Evolutionary conservation across 2,888 invertebrate species (phyloP).

Genomic region (Drosophila nr. fundita): DNA sequence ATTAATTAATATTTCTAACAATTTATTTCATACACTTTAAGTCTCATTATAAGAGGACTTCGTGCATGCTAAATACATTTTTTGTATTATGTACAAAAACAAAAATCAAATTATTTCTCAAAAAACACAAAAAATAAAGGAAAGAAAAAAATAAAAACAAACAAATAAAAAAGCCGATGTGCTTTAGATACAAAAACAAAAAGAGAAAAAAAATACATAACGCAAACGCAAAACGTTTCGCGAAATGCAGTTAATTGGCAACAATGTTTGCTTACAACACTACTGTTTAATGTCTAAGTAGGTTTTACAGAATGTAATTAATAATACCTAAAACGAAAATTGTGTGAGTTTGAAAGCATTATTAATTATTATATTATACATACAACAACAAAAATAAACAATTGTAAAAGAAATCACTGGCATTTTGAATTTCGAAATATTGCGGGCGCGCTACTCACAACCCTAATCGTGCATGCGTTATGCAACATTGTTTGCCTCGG

Average conservation of each 20-base stretch:
- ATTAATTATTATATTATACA: conserved; percentile 56
- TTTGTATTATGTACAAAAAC: conserved; percentile 78
- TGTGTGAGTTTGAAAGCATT: conserved; percentile 59
- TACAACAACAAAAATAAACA: conserved; percentile 51
- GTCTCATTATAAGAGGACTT: conserved; percentile 54
- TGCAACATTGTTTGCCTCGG: conserved; percentile 2
- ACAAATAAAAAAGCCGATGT: conserved; percentile 29
- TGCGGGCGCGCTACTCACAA: conserved; percentile 11
- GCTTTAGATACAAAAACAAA: conserved; percentile 42
- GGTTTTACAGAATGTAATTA: conserved; percentile 76
- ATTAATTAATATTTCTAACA: conserved; percentile 65
- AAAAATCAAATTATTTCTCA: conserved; percentile 41
- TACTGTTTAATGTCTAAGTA: conserved; percentile 73
- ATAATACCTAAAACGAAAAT: conserved; percentile 55
- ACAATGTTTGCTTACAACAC: conserved; percentile 59
- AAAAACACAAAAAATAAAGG: conserved; percentile 25
- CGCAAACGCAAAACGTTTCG: conserved; percentile 48
- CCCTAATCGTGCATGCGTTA: not conserved
- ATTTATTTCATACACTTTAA: conserved; percentile 64
- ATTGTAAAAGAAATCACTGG: conserved; percentile 47
- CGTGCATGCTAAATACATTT: conserved; percentile 60
- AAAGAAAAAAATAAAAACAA: conserved; percentile 22
- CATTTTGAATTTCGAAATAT: conserved; percentile 9
- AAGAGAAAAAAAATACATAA: conserved; percentile 33
- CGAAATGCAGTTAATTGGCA: conserved; percentile 55